These are phyloP conservation scores for Thamnaconus septentrionalis DNA, from an alignment of 2,113 vertebrate genomes.

Conservation along the genomic window DNA sequence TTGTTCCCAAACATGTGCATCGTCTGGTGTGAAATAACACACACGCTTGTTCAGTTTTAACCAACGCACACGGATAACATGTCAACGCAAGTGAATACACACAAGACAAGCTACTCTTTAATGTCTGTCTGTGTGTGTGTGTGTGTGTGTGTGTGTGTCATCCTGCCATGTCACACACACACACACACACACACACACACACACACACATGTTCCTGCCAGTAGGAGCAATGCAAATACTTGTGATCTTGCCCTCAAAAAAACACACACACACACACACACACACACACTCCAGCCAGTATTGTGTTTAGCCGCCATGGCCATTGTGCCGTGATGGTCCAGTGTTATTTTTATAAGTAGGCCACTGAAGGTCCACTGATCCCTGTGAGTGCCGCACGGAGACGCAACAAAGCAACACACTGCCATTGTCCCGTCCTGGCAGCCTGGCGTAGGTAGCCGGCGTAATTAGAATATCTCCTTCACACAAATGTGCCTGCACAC, in stretches of 20 bases:
- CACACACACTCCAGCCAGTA: conserved; percentile 2
- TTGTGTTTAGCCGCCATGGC: conserved; percentile 20
- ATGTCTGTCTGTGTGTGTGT: neutral
- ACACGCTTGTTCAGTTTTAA: neutral
- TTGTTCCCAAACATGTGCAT: conserved; percentile 56
- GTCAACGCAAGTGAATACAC: no score
- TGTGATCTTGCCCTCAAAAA: neutral
- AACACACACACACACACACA: neutral
- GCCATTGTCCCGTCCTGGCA: conserved; percentile 41
- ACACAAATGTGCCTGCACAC: conserved; percentile 19
- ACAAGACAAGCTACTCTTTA: no score
- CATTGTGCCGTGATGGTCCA: conserved; percentile 4
- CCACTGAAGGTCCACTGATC: conserved; percentile 29
- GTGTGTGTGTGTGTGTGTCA: neutral
- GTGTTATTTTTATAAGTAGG: conserved; percentile 30
- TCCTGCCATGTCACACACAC: neutral
- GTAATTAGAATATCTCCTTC: conserved; percentile 38
- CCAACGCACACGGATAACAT: neutral
- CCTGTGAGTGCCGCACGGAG: neutral
- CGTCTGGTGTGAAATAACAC: conserved; percentile 1
- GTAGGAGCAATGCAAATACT: neutral
- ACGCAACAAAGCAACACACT: neutral
- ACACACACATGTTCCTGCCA: no score
- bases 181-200: no score
- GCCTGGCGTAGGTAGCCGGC: conserved; percentile 24